Evolutionary conservation across 2,797 vertebrate genomes (phyloP), one percentile per base, ranked within the genome.

Genomic region (Aphelocoma californica): DNA sequence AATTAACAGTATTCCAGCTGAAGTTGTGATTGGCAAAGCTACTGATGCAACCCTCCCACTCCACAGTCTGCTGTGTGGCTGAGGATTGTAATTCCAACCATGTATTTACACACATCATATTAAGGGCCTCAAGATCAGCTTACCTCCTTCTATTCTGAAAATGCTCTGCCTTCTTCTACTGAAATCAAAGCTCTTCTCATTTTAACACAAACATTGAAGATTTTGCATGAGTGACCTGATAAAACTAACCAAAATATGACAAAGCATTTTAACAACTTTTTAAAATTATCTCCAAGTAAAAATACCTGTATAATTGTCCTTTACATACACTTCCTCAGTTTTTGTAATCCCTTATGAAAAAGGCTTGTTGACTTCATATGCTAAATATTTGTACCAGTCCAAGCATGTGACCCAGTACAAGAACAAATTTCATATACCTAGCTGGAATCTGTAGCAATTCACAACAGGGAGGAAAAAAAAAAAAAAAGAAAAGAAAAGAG

Each of bases 11-110:
- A 58, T 79, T 88, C 74, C 58, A 79, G 74, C 40, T 62, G 31
- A 94, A 88, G 62, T 40, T 81, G 51, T 23, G 90, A 86, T 25
- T 93, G 74, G 86, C 88, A 92, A 89, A 71, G 84, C 57, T 69
- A 48, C 62, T 48, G 19, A 69, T 81, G 31, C 62, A 88, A 17
- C 14, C 60, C 50, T 78, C 70, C 83, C 64, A 47, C 60, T 58
- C 31, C 60, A 29, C 28, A 79, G 69, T 2, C 36, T 36, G 36
- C 67, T 32, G 44, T 23, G 53, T 6, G n/a, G 70, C 44, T 84
- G 32, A 2, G 18, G 62, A 56, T 34, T 92, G 36, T 28, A 84
- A 88, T 85, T 81, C 86, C 66, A 90, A 10, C 70, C 82, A 21
- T 36, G 44, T 51, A 47, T 38, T 38, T 61, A 44, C 6, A 79